These are phyloP conservation scores for Cariama cristata DNA, from an alignment of 2,113 vertebrate species.

Conservation along the genomic window DNA sequence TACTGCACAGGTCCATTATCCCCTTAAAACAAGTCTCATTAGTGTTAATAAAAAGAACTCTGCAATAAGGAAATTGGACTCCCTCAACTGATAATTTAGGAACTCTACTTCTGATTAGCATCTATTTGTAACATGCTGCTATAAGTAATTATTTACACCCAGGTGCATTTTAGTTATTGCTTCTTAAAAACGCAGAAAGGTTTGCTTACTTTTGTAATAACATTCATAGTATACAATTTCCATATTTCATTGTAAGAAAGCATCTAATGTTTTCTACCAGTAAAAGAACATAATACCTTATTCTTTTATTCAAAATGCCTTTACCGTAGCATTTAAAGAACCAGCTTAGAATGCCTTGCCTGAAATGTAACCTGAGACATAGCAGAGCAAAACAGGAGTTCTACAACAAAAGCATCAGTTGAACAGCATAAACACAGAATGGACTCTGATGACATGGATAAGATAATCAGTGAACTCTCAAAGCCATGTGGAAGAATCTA, in stretches of 20 bases:
- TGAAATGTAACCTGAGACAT: not conserved
- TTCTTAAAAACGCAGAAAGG: not conserved
- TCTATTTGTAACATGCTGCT: constrained; percentile 53
- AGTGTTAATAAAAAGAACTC: constrained; percentile 7
- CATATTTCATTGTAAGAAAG: not conserved
- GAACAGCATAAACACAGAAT: not conserved
- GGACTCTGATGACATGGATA: not conserved
- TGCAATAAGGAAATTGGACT: constrained; percentile 55
- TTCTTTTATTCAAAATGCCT: not conserved
- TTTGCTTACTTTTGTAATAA: not conserved
- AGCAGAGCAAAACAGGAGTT: not conserved
- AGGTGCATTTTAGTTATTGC: not conserved
- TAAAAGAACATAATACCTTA: not conserved
- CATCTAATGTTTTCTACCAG: not conserved
- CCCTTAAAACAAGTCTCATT: constrained; percentile 13
- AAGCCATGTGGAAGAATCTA: fast-evolving
- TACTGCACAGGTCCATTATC: not conserved
- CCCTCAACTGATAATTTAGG: constrained; percentile 33
- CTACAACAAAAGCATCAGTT: not conserved
- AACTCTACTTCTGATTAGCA: constrained; percentile 17
- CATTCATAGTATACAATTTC: not conserved
- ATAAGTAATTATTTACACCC: constrained; percentile 39
- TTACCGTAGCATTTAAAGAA: not conserved
- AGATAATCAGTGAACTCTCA: not conserved
- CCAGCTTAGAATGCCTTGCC: not conserved